Percentiles rank a stretch among this genome's conserved stretches.
phyloP scores from a whole-genome alignment of 1,140 invertebrate species.

The Drosophila arizonae region DNA sequence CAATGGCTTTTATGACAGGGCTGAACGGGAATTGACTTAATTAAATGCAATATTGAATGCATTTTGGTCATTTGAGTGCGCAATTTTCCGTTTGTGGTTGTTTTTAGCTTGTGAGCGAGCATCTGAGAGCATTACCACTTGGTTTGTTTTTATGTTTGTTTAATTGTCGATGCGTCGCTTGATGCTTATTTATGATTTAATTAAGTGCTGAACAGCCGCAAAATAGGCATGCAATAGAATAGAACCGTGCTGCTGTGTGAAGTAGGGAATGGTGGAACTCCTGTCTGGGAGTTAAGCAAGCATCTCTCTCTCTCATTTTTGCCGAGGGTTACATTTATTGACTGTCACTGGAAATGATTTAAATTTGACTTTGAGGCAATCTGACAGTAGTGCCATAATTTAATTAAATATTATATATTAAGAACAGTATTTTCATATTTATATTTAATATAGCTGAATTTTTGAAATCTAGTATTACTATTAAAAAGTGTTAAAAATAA shows the following conservation, averaged over 20 bases:
- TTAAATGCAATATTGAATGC: slow-evolving; percentile 78
- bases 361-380: slow-evolving; percentile 60
- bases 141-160: slow-evolving; percentile 75
- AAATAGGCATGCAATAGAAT: slow-evolving; percentile 59
- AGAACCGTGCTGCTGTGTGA: neutral
- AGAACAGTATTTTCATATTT: too few relatives aligned
- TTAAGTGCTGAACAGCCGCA: slow-evolving; percentile 69
- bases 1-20: slow-evolving; percentile 41
- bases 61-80: slow-evolving; percentile 71
- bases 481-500: too few relatives aligned
- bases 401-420: too few relatives aligned
- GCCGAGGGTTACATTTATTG: slow-evolving; percentile 43
- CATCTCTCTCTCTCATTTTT: neutral
- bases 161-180: slow-evolving; percentile 76
- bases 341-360: slow-evolving; percentile 57
- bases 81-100: slow-evolving; percentile 65
- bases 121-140: slow-evolving; percentile 56
- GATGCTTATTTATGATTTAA: slow-evolving; percentile 82
- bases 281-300: neutral
- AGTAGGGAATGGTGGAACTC: neutral
- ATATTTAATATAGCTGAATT: too few relatives aligned
- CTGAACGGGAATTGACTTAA: slow-evolving; percentile 64
- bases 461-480: too few relatives aligned
- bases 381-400: too few relatives aligned
- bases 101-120: slow-evolving; percentile 18